Conservation (phyloP, 2,888 invertebrate species). For the Hemistola chrysoprasaria region DNA sequence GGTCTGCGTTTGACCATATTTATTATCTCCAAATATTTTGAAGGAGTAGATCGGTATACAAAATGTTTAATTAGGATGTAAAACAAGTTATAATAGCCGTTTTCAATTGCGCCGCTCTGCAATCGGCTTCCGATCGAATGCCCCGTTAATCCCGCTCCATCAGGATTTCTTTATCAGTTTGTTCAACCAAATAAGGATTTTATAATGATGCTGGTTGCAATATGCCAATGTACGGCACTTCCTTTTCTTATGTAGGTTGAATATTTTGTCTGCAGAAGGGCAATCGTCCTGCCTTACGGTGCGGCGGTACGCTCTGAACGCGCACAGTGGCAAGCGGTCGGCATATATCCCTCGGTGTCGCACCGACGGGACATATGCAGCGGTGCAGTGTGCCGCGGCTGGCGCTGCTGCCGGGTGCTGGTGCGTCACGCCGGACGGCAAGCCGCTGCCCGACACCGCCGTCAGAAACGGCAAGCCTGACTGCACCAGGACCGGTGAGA, state of each 20-base stretch:
- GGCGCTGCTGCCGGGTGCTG: constrained; percentile 91
- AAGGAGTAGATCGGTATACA: too few relatives aligned
- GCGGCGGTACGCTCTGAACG: constrained; percentile 64
- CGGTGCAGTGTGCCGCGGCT: constrained; percentile 92
- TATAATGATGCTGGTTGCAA: not conserved
- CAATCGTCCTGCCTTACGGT: constrained; percentile 78
- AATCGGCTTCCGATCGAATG: constrained; percentile 2
- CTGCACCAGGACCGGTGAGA: constrained; percentile 80
- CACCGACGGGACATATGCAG: constrained; percentile 91
- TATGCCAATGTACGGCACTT: too few relatives aligned
- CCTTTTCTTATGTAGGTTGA: too few relatives aligned
- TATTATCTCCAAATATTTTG: too few relatives aligned
- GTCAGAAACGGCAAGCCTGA: constrained; percentile 86
- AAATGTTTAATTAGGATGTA: too few relatives aligned
- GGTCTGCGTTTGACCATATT: too few relatives aligned
- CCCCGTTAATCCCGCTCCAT: constrained; percentile 6
- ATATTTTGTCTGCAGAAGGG: constrained; percentile 43
- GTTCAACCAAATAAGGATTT: too few relatives aligned
- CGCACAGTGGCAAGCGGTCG: constrained; percentile 65
- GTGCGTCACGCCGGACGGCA: constrained; percentile 94
- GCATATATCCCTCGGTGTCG: constrained; percentile 90
- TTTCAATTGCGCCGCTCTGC: too few relatives aligned
- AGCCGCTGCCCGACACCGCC: constrained; percentile 90
- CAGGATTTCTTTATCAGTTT: constrained; percentile 11
- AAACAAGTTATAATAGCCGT: too few relatives aligned